Evolutionary conservation across 1,140 invertebrate species (phyloP).

Genomic region (Cephus cinctus): DNA sequence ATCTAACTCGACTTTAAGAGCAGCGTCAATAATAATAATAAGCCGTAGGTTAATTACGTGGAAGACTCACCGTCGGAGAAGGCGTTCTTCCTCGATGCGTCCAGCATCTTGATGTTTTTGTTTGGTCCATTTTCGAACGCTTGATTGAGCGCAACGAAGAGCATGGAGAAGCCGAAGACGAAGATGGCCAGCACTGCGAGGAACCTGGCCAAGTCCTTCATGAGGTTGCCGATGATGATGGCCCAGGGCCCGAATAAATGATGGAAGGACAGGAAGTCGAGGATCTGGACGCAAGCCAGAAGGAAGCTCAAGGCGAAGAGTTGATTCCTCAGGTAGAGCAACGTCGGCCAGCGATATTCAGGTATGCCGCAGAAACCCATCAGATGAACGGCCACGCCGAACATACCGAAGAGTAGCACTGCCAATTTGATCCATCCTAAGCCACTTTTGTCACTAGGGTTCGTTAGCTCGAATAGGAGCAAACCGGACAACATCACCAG

Average conservation of each 20-base stretch:
- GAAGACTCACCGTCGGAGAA: constrained; percentile 75
- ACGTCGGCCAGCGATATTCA: constrained; percentile 72
- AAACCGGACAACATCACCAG: constrained; percentile 95
- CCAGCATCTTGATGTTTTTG: constrained; percentile 57
- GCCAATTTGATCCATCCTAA: constrained; percentile 91
- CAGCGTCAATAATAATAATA: too few relatives aligned
- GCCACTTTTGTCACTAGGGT: constrained; percentile 93
- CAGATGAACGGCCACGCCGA: constrained; percentile 89
- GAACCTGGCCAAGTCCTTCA: constrained; percentile 92
- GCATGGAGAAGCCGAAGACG: constrained; percentile 97
- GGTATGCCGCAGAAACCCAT: constrained; percentile 72
- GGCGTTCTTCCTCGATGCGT: constrained; percentile 44
- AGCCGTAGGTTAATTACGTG: too few relatives aligned
- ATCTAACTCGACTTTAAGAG: too few relatives aligned
- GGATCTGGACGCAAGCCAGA: constrained; percentile 93
- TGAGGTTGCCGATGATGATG: constrained; percentile 85
- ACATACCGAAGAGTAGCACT: constrained; percentile 88
- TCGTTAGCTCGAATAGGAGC: constrained; percentile 93
- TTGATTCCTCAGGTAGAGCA: constrained; percentile 94
- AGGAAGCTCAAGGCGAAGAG: constrained; percentile 93
- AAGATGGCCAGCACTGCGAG: constrained; percentile 96
- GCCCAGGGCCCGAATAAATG: constrained; percentile 99
- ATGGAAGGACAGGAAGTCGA: constrained; percentile 97
- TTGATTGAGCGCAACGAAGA: constrained; percentile 94
- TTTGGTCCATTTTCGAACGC: constrained; percentile 71